A percentile compares a stretch with the other conserved stretches of the same genome.
Evolutionary conservation across 2,888 invertebrate species (phyloP).

Genomic region (Oscheius onirici): DNA sequence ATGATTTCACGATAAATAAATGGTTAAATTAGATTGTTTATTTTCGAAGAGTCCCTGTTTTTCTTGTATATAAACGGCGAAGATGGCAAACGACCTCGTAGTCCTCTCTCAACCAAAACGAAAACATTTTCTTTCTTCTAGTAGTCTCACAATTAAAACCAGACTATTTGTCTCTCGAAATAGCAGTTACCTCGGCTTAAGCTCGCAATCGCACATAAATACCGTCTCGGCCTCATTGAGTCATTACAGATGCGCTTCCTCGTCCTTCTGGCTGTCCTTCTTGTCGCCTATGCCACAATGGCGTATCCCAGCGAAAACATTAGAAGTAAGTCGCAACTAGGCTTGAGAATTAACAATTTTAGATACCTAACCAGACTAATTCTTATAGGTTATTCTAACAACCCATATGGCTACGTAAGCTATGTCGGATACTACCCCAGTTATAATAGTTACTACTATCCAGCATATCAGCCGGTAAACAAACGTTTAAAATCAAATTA

Average conservation of each 20-base stretch:
- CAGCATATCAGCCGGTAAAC: slow-evolving; percentile 7
- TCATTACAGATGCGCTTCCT: slow-evolving; percentile 17
- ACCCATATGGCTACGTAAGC: neutral
- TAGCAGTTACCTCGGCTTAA: neutral
- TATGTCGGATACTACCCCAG: slow-evolving; percentile 2
- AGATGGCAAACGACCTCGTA: slow-evolving; percentile 12
- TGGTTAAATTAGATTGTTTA: neutral
- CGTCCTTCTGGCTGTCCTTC: neutral
- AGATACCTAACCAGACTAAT: neutral
- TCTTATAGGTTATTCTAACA: neutral
- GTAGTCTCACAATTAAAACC: neutral
- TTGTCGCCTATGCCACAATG: neutral
- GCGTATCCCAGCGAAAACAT: no score
- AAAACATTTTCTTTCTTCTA: slow-evolving; percentile 3
- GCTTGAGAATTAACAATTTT: neutral
- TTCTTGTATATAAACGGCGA: slow-evolving; percentile 1
- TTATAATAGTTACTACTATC: neutral
- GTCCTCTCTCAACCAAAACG: neutral
- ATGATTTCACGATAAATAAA: neutral
- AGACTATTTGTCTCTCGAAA: neutral
- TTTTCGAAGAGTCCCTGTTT: slow-evolving; percentile 5
- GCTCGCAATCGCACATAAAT: neutral
- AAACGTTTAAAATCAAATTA: neutral
- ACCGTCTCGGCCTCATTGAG: neutral
- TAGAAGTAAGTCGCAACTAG: no score